Base-by-base conservation (phyloP, 2,113 vertebrate species). In the Noctilio leporinus region DNA sequence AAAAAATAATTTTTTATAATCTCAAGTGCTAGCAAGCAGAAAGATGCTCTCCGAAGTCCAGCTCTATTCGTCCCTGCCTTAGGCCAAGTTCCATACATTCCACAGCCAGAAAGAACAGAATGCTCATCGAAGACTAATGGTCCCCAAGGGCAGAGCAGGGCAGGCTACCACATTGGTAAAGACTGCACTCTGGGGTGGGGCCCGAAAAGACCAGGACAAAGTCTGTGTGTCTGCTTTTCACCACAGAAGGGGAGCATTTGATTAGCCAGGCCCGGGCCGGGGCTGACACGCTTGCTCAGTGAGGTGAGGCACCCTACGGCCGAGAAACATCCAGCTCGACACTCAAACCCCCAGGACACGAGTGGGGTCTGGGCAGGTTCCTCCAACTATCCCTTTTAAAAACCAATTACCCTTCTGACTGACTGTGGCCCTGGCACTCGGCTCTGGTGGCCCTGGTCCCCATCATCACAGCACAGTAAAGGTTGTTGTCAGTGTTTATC, bases 1-100 rank as follows among this genome's bases (percentile, higher is more conserved):
- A 77, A 96, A 97, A 94, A 80, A 62, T 95, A 95, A 84, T 97
- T 97, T 97, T 96, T 97, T 97, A 91, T 94, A 93, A 96, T 95
- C 81, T 67, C 55, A 78, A 62, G 91, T 40, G 93, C 92, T 86
- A 95, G 72, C 93, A 75, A 75, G 82, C 95, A 95, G 94, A 96
- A 92, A 88, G 87, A 94, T 8, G 65, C 85, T 91, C 65, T 90
- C 70, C 0, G 5, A 64, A 26, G 95, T 93, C 75, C 89, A 85
- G 53, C 83, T 89, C 7, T 70, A 1, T 62, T 53, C 59, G 35
- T 86, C 87, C 94, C 89, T 95, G 95, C 95, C 96, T 96, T 95
- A 73, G 89, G 70, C 65, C 43, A 49, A 0, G n/a, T 62, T 82
- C 93, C n/a, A 45, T 38, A 62, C 16, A 38, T 33, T 43, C 28